Evolutionary conservation across 2,888 invertebrate species (phyloP).

Genomic region (Phoenoteleia sp.): DNA sequence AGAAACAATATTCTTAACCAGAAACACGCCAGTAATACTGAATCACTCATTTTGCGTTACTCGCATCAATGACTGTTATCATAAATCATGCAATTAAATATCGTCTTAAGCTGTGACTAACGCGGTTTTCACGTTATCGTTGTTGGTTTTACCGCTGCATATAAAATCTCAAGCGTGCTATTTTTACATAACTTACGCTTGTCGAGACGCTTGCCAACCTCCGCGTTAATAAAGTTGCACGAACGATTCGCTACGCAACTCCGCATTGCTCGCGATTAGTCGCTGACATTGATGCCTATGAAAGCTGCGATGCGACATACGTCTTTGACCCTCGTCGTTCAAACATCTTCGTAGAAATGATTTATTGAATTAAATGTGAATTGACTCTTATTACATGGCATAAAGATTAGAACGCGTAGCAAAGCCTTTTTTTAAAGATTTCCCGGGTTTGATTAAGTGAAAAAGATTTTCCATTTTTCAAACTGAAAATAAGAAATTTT

Average conservation of each 20-base stretch:
- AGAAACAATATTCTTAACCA: too few species aligned
- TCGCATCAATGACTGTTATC: slow-evolving; percentile 43
- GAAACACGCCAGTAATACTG: too few species aligned
- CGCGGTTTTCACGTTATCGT: slow-evolving; percentile 15
- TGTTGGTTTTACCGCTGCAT: slow-evolving; percentile 54
- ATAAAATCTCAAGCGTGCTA: slow-evolving; percentile 56
- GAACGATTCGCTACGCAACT: slow-evolving; percentile 27
- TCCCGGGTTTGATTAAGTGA: too few species aligned
- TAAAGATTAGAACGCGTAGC: too few species aligned
- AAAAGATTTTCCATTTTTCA: too few species aligned
- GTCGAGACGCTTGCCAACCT: slow-evolving; percentile 50
- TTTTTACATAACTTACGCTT: slow-evolving; percentile 47
- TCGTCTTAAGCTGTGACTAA: slow-evolving; percentile 67
- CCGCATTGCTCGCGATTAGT: slow-evolving; percentile 48
- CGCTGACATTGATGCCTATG: slow-evolving; percentile 62
- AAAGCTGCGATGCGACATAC: slow-evolving; percentile 39
- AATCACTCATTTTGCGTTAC: slow-evolving; percentile 25
- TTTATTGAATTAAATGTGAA: slow-evolving; percentile 51
- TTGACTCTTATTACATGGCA: too few species aligned
- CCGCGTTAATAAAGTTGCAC: slow-evolving; percentile 55
- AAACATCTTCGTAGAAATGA: slow-evolving; percentile 49
- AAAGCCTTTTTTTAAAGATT: too few species aligned
- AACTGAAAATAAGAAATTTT: too few species aligned
- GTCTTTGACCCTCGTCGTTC: slow-evolving; percentile 15
- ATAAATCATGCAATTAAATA: slow-evolving; percentile 67